Evolutionary conservation across 2,888 invertebrate genomes (phyloP), one percentile per base, ranked within the genome.

Genomic region (Acrocera orbiculus): DNA sequence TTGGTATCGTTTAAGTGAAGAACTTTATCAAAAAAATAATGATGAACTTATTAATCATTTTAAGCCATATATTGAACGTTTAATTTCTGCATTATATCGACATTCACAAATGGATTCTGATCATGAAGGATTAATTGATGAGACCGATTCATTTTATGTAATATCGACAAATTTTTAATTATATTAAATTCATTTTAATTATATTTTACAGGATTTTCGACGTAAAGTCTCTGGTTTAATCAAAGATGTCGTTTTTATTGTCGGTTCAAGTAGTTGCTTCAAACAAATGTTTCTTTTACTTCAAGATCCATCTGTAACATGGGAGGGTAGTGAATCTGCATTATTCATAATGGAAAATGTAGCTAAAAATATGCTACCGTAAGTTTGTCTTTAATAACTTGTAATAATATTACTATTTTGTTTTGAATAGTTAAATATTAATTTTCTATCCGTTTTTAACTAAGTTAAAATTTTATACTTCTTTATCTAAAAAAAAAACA

Each of bases 71-170:
- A 74, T 95, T 36, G 86, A 90, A 59, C 67, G 90, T 46, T 63
- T 95, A n/a, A 76, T 95, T 6, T 75, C 78, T 33, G 83, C 87
- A 0, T 64, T 98, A 7, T 89, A 86, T 44, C 69, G 81, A 37
- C 96, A 96, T 56, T 89, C 92, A 48, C 92, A 93, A 63, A 85
- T 93, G 65, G 96, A 98, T 49, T 78, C 89, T 0, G 96, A 96
- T 54, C 82, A 81, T 49, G 85, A 89, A 36, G 81, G 83, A 14
- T 61, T 90, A 28, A 72, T 87, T 3, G 80, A 83, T 40, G 80
- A 83, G 35, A 74, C 73, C 1, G 86, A 86, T 49, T 83, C 83
- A 47, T 90, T 93, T 53, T 65, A 62, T 58, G 72, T 72, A 47
- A 62, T 65, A 15, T 8, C 1, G 2, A 2, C 3, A 7, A 14